phyloP scores from a whole-genome alignment of 2,113 vertebrate genomes.

The Theropithecus gelada region DNA sequence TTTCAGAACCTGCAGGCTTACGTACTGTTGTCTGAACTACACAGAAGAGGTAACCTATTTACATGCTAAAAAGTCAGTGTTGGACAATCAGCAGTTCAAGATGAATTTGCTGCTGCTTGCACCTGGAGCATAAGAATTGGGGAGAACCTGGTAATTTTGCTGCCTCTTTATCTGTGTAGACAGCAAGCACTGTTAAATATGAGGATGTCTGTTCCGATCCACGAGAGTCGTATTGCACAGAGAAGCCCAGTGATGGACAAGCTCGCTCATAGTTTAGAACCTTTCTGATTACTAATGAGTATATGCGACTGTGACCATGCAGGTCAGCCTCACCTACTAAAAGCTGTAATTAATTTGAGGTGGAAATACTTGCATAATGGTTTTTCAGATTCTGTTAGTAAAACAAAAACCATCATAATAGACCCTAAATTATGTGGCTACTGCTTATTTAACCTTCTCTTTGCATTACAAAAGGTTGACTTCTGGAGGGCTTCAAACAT shows the following conservation, averaged over 20 bases:
- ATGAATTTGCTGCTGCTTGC: slow-evolving; percentile 13
- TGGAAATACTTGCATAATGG: slow-evolving; percentile 70
- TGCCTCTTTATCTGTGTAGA: slow-evolving; percentile 45
- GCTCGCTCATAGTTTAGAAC: not conserved
- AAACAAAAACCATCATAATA: slow-evolving; percentile 58
- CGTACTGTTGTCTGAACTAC: slow-evolving; percentile 28
- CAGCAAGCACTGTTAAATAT: not conserved
- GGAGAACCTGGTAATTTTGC: slow-evolving; percentile 41
- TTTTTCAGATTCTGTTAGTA: slow-evolving; percentile 63
- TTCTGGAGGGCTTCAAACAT: slow-evolving; percentile 26
- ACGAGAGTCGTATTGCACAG: not conserved
- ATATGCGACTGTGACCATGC: not conserved
- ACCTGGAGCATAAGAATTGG: slow-evolving; percentile 66
- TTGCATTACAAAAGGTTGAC: slow-evolving; percentile 22
- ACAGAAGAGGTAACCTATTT: slow-evolving; percentile 73
- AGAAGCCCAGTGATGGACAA: not conserved
- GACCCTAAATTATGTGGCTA: slow-evolving; percentile 48
- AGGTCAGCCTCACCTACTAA: slow-evolving; percentile 57
- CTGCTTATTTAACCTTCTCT: slow-evolving; percentile 54
- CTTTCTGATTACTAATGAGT: slow-evolving; percentile 24
- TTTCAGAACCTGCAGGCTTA: slow-evolving; percentile 22
- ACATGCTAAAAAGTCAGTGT: slow-evolving; percentile 80
- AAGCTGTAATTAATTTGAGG: slow-evolving; percentile 69
- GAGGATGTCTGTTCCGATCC: not conserved
- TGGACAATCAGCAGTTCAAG: slow-evolving; percentile 63